phyloP scores from a whole-genome alignment of 2,797 vertebrate genomes.

The Synaphobranchus kaupii region DNA sequence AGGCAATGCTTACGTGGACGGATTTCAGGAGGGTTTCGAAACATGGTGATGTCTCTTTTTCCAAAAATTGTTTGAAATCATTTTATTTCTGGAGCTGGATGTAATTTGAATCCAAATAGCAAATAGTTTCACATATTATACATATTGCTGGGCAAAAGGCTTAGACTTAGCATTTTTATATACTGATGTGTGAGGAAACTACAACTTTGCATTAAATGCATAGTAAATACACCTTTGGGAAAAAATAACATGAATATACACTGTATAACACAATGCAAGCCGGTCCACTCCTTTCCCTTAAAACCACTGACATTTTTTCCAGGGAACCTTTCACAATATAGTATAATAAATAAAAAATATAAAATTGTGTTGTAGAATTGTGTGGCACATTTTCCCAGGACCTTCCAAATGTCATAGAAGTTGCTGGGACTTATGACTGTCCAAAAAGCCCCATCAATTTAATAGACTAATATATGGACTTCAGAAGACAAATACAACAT shows the following conservation, averaged over 20 bases:
- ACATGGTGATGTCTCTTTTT: background rate
- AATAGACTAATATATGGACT: too few species aligned
- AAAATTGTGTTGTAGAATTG: too few species aligned
- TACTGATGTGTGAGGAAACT: background rate
- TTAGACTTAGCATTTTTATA: background rate
- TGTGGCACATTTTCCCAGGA: too few species aligned
- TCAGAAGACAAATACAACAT: too few species aligned
- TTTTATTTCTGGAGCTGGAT: background rate
- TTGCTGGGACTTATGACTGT: too few species aligned
- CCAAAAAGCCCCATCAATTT: too few species aligned
- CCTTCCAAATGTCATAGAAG: too few species aligned
- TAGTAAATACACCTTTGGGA: background rate
- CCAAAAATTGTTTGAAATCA: background rate
- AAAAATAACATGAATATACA: background rate
- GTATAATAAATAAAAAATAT: too few species aligned
- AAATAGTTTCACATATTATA: background rate
- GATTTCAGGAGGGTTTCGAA: background rate
- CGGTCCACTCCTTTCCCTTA: background rate
- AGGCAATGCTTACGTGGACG: background rate
- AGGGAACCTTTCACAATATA: background rate
- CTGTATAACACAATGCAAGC: background rate
- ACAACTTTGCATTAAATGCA: background rate
- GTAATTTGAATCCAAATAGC: background rate
- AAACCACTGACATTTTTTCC: background rate
- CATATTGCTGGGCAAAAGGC: background rate